Percentiles rank a stretch among this genome's conserved stretches.
These are phyloP conservation scores for Dendrocincla tyrannina DNA, from an alignment of 2,797 vertebrate species.

Conservation along the genomic window DNA sequence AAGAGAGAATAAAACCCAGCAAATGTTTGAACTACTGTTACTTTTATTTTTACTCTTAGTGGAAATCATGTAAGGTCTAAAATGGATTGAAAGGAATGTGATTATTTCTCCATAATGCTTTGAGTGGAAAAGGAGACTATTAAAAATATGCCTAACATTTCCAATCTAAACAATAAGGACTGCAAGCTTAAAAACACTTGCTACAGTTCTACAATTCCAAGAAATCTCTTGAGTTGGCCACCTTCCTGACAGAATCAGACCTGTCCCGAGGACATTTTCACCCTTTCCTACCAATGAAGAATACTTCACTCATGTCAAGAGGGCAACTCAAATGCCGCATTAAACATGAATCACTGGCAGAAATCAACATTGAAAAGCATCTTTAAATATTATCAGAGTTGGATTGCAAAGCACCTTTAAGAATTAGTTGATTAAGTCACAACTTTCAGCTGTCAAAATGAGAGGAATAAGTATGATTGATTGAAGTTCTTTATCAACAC, in stretches of 20 bases:
- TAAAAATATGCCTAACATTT: slow-evolving; percentile 17
- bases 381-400: not conserved
- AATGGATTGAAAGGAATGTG: slow-evolving; percentile 28
- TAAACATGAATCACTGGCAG: not conserved
- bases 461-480: not conserved
- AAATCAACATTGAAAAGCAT: not conserved
- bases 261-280: not conserved
- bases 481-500: not conserved
- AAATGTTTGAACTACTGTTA: not conserved
- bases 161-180: slow-evolving; percentile 22
- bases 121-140: not conserved
- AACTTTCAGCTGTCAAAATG: not conserved
- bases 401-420: not conserved
- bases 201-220: slow-evolving; percentile 38
- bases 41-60: slow-evolving; percentile 18
- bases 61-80: not conserved
- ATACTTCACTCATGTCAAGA: not conserved
- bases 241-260: not conserved
- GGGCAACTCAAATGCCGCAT: not conserved
- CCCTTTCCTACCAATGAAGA: not conserved
- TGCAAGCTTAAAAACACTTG: slow-evolving; percentile 38
- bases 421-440: not conserved
- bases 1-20: not conserved
- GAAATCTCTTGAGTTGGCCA: not conserved
- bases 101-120: slow-evolving; percentile 16